phyloP scores from a whole-genome alignment of 2,888 invertebrate species.

The Cryptocephalus primarius region DNA sequence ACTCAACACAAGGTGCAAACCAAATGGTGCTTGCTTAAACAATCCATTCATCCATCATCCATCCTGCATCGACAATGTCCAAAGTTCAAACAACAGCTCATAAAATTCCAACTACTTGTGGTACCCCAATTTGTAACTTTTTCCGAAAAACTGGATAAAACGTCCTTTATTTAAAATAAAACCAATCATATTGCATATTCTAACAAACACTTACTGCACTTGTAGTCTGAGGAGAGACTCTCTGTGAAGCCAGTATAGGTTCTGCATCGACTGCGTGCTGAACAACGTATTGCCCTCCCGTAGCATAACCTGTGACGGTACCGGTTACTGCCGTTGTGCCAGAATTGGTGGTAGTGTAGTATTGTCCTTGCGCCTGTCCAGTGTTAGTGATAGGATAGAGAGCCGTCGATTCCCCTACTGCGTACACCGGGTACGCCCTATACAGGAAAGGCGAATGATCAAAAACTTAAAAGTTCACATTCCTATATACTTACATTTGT shows the following conservation, averaged over 20 bases:
- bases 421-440: constrained; percentile 68
- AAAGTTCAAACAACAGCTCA: too few relatives aligned
- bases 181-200: too few relatives aligned
- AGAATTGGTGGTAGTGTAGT: constrained; percentile 55
- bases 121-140: too few relatives aligned
- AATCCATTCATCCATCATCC: too few relatives aligned
- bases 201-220: constrained; percentile 46
- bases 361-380: constrained; percentile 40
- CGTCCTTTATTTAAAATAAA: too few relatives aligned
- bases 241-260: constrained; percentile 44
- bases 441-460: not conserved
- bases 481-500: constrained; percentile 42
- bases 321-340: constrained; percentile 49
- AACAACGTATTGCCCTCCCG: constrained; percentile 54
- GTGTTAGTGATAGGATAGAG: constrained; percentile 38
- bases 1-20: too few relatives aligned
- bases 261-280: constrained; percentile 53
- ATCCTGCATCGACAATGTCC: too few relatives aligned
- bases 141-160: too few relatives aligned
- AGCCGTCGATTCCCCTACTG: constrained; percentile 52
- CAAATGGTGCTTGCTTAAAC: too few relatives aligned
- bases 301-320: constrained; percentile 30
- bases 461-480: not conserved
- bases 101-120: too few relatives aligned
- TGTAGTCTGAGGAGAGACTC: constrained; percentile 58